Conservation (phyloP, 2,113 vertebrate species). For the Stictonetta naevosa region DNA sequence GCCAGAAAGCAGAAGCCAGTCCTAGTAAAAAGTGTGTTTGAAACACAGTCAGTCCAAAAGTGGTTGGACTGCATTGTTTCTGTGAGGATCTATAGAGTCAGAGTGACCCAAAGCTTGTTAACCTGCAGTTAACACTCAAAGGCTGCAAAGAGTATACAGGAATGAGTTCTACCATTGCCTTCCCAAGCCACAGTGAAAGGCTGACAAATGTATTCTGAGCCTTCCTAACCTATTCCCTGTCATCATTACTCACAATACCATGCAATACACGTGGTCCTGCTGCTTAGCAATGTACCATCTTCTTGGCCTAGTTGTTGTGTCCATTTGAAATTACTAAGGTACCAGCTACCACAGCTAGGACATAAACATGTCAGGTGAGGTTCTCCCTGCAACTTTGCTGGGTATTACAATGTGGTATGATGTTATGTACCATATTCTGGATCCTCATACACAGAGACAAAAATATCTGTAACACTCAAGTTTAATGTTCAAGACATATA, state of each 20-base stretch:
- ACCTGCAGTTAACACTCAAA: background rate
- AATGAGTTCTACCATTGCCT: background rate
- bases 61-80: background rate
- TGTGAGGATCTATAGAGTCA: background rate
- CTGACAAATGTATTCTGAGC: background rate
- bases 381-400: background rate
- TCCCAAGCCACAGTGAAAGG: background rate
- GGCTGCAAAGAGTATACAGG: background rate
- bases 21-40: background rate
- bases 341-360: background rate
- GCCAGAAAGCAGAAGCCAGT: background rate
- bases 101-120: background rate
- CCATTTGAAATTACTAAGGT: background rate
- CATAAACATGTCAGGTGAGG: background rate
- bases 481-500: background rate
- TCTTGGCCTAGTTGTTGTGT: background rate
- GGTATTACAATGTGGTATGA: background rate
- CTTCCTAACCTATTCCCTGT: background rate
- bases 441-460: background rate
- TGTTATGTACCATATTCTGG: background rate
- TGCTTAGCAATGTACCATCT: background rate
- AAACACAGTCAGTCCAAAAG: background rate
- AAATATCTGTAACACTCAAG: background rate
- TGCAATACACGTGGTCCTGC: background rate
- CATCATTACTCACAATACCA: background rate